Percentiles rank a stretch among this genome's conserved stretches.
These are phyloP conservation scores for Machaerirhynchus nigripectus DNA, from an alignment of 2,113 vertebrate species.

Conservation along the genomic window DNA sequence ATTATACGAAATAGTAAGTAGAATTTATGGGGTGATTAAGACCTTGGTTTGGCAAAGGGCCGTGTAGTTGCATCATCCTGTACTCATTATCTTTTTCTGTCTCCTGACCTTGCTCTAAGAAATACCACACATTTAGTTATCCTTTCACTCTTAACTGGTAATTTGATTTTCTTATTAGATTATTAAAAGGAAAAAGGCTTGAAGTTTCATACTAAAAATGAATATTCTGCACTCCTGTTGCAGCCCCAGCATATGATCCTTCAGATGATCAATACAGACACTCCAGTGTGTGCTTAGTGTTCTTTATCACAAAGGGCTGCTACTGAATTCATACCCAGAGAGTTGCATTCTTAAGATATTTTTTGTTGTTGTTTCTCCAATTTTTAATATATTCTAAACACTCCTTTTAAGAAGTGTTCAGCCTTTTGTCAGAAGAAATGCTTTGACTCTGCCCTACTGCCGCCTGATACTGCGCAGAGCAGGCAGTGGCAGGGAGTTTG, in stretches of 20 bases:
- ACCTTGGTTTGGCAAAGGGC: conserved; percentile 51
- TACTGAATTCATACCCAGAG: neutral
- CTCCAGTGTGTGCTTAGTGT: neutral
- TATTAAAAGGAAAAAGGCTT: conserved; percentile 12
- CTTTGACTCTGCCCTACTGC: neutral
- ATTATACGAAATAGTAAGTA: neutral
- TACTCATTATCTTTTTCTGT: conserved; percentile 68
- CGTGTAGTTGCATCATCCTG: conserved; percentile 64
- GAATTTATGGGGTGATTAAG: conserved; percentile 25
- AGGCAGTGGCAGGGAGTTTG: conserved; percentile 1
- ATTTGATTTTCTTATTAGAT: conserved; percentile 39
- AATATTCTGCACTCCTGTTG: neutral
- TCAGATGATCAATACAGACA: neutral
- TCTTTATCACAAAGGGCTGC: neutral
- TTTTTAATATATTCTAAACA: neutral
- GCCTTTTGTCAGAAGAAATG: neutral
- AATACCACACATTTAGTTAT: conserved; percentile 47
- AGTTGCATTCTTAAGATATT: neutral
- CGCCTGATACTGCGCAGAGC: neutral
- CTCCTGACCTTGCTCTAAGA: conserved; percentile 61
- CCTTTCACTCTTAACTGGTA: conserved; percentile 12
- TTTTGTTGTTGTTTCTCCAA: neutral
- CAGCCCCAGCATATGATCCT: neutral
- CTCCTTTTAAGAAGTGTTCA: neutral
- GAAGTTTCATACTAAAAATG: neutral